Evolutionary conservation across 2,797 vertebrate species (phyloP), one percentile per base, ranked within the genome.

Genomic region (Remorina albescens): DNA sequence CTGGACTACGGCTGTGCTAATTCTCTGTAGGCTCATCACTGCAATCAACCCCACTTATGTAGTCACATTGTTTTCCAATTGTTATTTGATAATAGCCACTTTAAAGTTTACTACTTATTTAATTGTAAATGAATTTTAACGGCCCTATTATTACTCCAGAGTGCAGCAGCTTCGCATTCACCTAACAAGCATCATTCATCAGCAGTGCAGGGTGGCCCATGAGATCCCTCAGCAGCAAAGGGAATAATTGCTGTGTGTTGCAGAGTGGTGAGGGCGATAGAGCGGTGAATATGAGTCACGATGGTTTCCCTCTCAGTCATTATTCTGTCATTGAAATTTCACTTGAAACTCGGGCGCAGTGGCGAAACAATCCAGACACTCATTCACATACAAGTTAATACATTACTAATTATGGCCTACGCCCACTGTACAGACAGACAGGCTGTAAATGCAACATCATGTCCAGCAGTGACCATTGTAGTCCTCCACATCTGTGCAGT

Each of bases 261-360:
- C 68, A 28, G 67, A 85, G 80, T 25, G 41, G 15, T 66, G 72
- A 85, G 78, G 89, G 74, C 73, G 87, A 89, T 78, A 81, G 84
- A 88, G 83, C 68, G 84, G 87, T 82, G 84, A 70, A 44, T 81
- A 67, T 92, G 91, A 92, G 80, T 91, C 90, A 91, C 67, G 30
- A 77, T 82, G 84, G 84, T 85, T 91, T 91, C 89, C 86, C 80
- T 64, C 81, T 67, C 53, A n/a, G 62, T 85, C 85, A 90, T 90
- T 89, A 88, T 84, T 82, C 84, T 88, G 86, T 88, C 86, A 83
- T 60, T 86, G 77, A 88, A 84, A 90, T 84, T 76, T 85, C 56
- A 74, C 65, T 84, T 72, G 75, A 89, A 86, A 82, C 75, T 66
- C 42, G 55, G 67, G 71, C 36, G 6, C 4, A 18, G 62, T 37